Percentiles rank a stretch among this genome's conserved stretches.
Evolutionary conservation across 2,888 invertebrate species (phyloP).

Genomic region (Didymodactylos carnosus): DNA sequence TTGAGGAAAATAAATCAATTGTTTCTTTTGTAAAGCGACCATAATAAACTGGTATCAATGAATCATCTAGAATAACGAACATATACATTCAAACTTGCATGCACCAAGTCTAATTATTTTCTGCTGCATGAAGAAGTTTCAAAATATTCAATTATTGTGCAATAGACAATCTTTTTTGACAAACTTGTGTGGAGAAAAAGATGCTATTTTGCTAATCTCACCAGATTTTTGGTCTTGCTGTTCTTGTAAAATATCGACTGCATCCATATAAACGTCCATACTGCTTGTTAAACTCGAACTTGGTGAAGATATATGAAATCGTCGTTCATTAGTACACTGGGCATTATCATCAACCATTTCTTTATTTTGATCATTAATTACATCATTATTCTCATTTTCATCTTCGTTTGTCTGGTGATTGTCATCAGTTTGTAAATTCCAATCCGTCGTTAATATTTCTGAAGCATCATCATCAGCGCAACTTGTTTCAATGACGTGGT

Average conservation of each 20-base stretch:
- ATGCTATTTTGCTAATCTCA: too few relatives aligned
- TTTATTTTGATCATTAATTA: constrained; percentile 14
- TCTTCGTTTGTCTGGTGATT: too few relatives aligned
- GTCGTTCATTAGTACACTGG: background rate
- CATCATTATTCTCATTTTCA: background rate
- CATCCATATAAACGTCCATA: constrained; percentile 15
- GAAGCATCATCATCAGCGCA: background rate
- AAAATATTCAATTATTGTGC: background rate
- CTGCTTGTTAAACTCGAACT: background rate
- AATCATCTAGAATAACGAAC: constrained; percentile 21
- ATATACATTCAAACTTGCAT: too few relatives aligned
- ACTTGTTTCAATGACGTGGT: background rate
- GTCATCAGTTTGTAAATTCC: background rate
- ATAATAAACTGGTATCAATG: background rate
- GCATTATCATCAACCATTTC: constrained; percentile 1
- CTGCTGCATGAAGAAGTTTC: too few relatives aligned
- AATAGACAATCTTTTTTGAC: too few relatives aligned
- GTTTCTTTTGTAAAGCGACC: background rate
- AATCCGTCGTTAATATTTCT: background rate
- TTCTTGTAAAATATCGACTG: constrained; percentile 7
- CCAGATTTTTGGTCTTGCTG: background rate
- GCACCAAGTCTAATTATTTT: too few relatives aligned
- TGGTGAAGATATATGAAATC: background rate
- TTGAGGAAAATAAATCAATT: constrained; percentile 43
- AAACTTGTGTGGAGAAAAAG: too few relatives aligned